Percentiles rank a stretch among this genome's conserved stretches.
Conservation (phyloP, 1,140 invertebrate genomes). For the Neodiprion virginianus region DNA sequence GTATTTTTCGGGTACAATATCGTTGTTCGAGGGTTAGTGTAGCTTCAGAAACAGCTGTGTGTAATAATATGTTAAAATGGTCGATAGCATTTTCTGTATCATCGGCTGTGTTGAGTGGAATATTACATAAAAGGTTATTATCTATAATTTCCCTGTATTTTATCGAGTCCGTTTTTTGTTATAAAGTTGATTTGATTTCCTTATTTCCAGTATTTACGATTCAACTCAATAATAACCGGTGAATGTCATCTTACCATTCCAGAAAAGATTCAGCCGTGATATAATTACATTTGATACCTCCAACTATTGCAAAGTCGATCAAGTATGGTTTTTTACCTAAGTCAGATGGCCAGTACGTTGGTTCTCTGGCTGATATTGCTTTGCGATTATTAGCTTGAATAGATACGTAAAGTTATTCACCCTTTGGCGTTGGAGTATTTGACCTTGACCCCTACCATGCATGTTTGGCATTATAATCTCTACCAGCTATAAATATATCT, state of each 20-base stretch:
- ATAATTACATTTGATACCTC: conserved; percentile 29
- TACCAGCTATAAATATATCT: conserved; percentile 38
- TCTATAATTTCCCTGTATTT: conserved; percentile 21
- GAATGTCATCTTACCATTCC: conserved; percentile 37
- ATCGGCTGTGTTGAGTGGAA: background rate
- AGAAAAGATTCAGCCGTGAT: conserved; percentile 20
- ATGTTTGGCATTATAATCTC: conserved; percentile 58
- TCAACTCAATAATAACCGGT: conserved; percentile 29
- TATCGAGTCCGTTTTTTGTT: conserved; percentile 25
- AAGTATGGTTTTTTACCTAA: conserved; percentile 45
- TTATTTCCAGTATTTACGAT: conserved; percentile 15
- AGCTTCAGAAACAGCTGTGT: conserved; percentile 31
- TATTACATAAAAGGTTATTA: conserved; percentile 13
- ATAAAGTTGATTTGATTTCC: conserved; percentile 10
- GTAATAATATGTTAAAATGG: conserved; percentile 26
- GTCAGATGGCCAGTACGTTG: conserved; percentile 54
- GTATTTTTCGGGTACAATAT: background rate
- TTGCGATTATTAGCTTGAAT: conserved; percentile 35
- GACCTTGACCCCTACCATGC: conserved; percentile 51
- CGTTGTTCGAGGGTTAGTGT: background rate
- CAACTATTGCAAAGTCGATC: conserved; percentile 46
- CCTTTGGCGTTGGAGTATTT: conserved; percentile 39
- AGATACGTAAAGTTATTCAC: conserved; percentile 38
- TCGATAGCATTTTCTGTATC: conserved; percentile 23
- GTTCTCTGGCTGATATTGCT: conserved; percentile 42